Base-by-base conservation (phyloP, 2,888 invertebrate genomes). In the Drosophila dives region DNA sequence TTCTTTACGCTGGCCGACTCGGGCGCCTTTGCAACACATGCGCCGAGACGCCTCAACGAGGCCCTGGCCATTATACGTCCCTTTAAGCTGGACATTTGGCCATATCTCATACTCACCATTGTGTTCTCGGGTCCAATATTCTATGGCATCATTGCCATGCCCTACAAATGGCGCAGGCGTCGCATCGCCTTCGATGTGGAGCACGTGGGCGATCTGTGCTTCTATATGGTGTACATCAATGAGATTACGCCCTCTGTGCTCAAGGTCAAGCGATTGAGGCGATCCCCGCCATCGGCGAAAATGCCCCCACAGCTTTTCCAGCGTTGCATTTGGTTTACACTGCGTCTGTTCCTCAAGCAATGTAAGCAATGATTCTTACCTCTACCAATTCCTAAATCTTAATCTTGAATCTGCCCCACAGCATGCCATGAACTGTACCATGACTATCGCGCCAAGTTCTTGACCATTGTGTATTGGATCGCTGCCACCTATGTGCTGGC, bases 51-150 rank as follows among this genome's bases (percentile, higher is more conserved):
- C 66, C 93, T 96, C 1, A 96, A 96, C 80, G 96, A 96, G 89
- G 96, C 96, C 0, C 88, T 96, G 23, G 96, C 96, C 12, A 94
- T 96, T 26, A 94, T 96, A 73, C 94, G 96, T 56, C 96, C 96
- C 0, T 96, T 96, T 86, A 95, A 95, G 66, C 95, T 95, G 94
- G 94, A 96, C 93, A 96, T 96, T 0, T 96, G 96, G 96, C 96
- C 96, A 0, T 94, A 95, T 33, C 94, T 96, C 1, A 94, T 95
- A 5, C 93, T 95, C 1, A 95, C 96, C 0, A 92, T 96, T 6
- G 89, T 95, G 0, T 91, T 95, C 26, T 95, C 96, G 0, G 96
- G 96, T 0, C 96, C 96, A 40, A 94, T 95, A 3, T 93, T 96
- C 20, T 96, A 96, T 94, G 90, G 94, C 6, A 94, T 96, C 50